A percentile compares a stretch with the other conserved stretches of the same genome.
Evolutionary conservation across 2,888 invertebrate species (phyloP).

Genomic region (Eugnorisma glareosa): DNA sequence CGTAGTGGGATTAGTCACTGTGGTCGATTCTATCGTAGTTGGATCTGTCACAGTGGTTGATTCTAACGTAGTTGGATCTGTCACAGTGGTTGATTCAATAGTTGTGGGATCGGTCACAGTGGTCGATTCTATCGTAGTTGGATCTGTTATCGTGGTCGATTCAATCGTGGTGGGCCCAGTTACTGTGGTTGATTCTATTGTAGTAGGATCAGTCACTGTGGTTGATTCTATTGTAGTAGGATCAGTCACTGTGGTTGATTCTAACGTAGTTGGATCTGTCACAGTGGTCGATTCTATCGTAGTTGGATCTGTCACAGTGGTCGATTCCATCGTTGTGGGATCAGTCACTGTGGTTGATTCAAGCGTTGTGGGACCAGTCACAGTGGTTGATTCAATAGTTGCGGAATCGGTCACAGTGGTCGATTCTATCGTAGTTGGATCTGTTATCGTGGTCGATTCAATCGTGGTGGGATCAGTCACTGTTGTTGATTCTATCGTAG

Average conservation of each 20-base stretch:
- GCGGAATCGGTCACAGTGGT: constrained; percentile 9
- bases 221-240: constrained; percentile 16
- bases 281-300: constrained; percentile 1
- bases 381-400: not conserved
- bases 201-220: not conserved
- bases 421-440: not conserved
- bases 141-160: not conserved
- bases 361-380: not conserved
- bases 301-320: too few relatives aligned
- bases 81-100: not conserved
- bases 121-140: not conserved
- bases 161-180: constrained; percentile 3
- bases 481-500: constrained; percentile 8
- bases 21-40: not conserved
- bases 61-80: constrained; percentile 7
- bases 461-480: not conserved
- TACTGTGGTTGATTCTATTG: constrained; percentile 1
- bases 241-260: not conserved
- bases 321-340: not conserved
- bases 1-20: not conserved
- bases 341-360: not conserved
- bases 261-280: constrained; percentile 7
- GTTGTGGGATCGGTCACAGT: constrained; percentile 9
- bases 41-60: not conserved
- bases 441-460: not conserved